Base-by-base conservation (phyloP, 2,888 invertebrate genomes). In the Kryphioiulus occultus region DNA sequence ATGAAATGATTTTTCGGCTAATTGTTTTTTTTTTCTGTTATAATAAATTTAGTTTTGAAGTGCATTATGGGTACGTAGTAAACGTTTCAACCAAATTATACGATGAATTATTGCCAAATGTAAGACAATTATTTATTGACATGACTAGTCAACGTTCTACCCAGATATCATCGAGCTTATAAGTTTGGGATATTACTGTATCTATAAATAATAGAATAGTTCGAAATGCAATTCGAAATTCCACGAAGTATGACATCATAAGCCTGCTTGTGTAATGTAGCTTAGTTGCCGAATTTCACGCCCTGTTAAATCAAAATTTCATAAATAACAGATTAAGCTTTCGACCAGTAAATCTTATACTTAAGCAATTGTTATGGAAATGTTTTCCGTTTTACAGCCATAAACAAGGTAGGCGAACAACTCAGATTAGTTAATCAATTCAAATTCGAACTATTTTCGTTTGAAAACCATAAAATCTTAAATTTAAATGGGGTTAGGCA, bases 371-470 rank as follows among this genome's bases (percentile, higher is more conserved):
- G 15, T 78, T 78, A 78, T 78, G 78, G 10, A 78, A 78, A 78
- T 78, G 78, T 78, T 78, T 78, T 30, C 26, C 78, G 15, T 78
- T 78, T 30, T 30, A 30, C 26, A 26, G 30, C 78, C 26, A 30
- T 78, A 78, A 78, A 78, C 78, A 78, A 78, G 78, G 30, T 4
- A 7, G 78, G 30, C 30, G 30, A 78, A 30, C 78, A 78, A 78
- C 30, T 78, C 15, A 7, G 78, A 78, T 30, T 78, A 78, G 78
- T 78, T 78, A 78, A 78, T 78, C 78, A 68, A 68, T 68, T 68
- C 78, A 30, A 30, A 78, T 30, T 78, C 12, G 26, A 78, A 15
- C 78, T 78, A 30, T 78, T 44, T 44, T 78, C 26, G 4, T 15
- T 30, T 30, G 2, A 78, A 78, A 78, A 26, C n/a, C n/a, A 68